Evolutionary conservation across 2,797 vertebrate species (phyloP).

Genomic region (Pogoniulus pusillus): DNA sequence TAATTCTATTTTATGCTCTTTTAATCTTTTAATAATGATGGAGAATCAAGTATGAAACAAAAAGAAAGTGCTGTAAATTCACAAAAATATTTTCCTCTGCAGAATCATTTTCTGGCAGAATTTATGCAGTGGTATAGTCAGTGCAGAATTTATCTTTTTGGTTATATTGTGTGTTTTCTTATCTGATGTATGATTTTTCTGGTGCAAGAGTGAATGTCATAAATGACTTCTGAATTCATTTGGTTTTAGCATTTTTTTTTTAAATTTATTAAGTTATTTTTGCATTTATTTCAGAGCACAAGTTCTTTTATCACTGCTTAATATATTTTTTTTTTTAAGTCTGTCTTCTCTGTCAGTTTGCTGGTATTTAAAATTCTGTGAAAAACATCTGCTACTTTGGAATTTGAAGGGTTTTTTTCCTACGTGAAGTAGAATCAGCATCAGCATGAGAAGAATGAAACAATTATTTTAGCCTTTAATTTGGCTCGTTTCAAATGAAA

Average conservation of each 20-base stretch:
- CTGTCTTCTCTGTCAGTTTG: conserved; percentile 27
- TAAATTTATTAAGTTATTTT: neutral
- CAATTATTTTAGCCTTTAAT: conserved; percentile 31
- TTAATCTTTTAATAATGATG: neutral
- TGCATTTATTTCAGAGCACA: neutral
- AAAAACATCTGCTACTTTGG: conserved; percentile 45
- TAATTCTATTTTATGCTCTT: neutral
- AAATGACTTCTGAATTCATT: neutral
- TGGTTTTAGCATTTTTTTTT: neutral
- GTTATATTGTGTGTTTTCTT: neutral
- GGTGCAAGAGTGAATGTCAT: neutral
- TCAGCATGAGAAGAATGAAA: neutral
- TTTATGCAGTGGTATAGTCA: neutral
- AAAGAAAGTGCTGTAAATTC: neutral
- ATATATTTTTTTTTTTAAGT: conserved; percentile 26
- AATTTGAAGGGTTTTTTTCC: conserved; percentile 28
- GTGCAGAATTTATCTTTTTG: neutral
- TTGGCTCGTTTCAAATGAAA: conserved; percentile 19
- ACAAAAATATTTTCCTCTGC: neutral
- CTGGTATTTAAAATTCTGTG: conserved; percentile 29
- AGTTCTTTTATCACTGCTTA: conserved; percentile 27
- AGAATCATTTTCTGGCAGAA: neutral
- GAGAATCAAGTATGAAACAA: neutral
- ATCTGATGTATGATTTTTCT: neutral
- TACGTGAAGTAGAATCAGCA: neutral